Evolutionary conservation across 2,888 invertebrate species (phyloP), one percentile per base, ranked within the genome.

Genomic region (Artemia sinica): DNA sequence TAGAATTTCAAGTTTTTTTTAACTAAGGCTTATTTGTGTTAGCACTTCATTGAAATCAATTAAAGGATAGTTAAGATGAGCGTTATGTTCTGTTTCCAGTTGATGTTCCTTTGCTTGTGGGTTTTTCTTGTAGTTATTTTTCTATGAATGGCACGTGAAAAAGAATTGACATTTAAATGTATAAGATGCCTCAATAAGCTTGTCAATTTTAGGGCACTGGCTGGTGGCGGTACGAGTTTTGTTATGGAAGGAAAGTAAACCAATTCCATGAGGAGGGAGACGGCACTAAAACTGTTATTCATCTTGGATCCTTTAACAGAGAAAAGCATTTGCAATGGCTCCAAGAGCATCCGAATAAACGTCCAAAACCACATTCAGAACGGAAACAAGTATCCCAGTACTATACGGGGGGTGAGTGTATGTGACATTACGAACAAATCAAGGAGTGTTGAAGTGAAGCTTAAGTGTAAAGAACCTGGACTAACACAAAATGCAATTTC

Each of bases 161-260:
- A 66, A 6, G 66, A 7, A 5, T n/a, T 49, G 49, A n/a, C 13
- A 67, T 28, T 67, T 50, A 65, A 49, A 51, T 13, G 41, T 58
- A 28, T 50, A 49, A 41, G 1, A 49, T 49, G 67, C 8, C 50
- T 67, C 66, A 65, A 12, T 65, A 41, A 65, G 13, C n/a, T 52
- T 68, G 5, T 67, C 28, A 52, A 28, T 73, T 75, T 2, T 74
- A 91, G 88, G 95, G 96, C 10, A 85, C 87, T 14, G 95, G 95
- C 0, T 97, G 95, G 95, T 96, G 96, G 94, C 91, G 88, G 75
- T 95, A 94, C 78, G 94, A 96, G 79, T 93, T 95, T 77, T 98
- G 97, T 76, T 93, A 92, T 78, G 93, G 94, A 0, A 86, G 86
- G 75, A 86, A 87, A 74, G 90, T 94, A 41, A 82, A 85, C 1